A percentile compares a stretch with the other conserved stretches of the same genome.
Conservation (phyloP, 1,140 invertebrate genomes). For the Drosophila auraria region DNA sequence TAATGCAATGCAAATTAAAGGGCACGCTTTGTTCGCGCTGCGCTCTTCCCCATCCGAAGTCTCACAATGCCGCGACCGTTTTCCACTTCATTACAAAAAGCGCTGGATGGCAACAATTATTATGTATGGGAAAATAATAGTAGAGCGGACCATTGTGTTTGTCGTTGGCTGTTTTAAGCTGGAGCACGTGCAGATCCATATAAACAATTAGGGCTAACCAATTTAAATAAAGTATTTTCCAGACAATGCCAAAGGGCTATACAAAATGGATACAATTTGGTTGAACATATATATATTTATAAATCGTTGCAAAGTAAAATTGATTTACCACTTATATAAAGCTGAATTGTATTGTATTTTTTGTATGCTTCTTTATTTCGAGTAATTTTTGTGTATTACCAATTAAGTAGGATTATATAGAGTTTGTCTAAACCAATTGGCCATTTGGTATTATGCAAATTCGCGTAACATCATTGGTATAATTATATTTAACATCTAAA, state of each 20-base stretch:
- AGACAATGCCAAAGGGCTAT: conserved; percentile 6
- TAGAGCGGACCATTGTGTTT: conserved; percentile 10
- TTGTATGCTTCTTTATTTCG: too few species aligned
- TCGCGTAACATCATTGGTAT: too few species aligned
- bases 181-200: conserved; percentile 38
- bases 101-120: conserved; percentile 13
- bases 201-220: conserved; percentile 48
- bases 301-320: background rate
- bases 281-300: conserved; percentile 9
- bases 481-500: too few species aligned
- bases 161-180: conserved; percentile 26
- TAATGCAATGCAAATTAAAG: conserved; percentile 50
- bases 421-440: too few species aligned
- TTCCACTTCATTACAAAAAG: conserved; percentile 57
- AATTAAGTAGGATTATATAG: too few species aligned
- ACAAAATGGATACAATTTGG: conserved; percentile 1
- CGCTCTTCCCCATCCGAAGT: conserved; percentile 10
- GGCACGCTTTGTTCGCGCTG: conserved; percentile 24
- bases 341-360: background rate
- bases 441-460: too few species aligned
- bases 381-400: too few species aligned
- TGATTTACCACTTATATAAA: background rate
- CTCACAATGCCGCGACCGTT: conserved; percentile 15
- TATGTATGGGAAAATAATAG: conserved; percentile 22
- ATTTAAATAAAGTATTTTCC: conserved; percentile 41